These are phyloP conservation scores for Halyomorpha halys DNA, from an alignment of 1,140 invertebrate species.

Conservation along the genomic window DNA sequence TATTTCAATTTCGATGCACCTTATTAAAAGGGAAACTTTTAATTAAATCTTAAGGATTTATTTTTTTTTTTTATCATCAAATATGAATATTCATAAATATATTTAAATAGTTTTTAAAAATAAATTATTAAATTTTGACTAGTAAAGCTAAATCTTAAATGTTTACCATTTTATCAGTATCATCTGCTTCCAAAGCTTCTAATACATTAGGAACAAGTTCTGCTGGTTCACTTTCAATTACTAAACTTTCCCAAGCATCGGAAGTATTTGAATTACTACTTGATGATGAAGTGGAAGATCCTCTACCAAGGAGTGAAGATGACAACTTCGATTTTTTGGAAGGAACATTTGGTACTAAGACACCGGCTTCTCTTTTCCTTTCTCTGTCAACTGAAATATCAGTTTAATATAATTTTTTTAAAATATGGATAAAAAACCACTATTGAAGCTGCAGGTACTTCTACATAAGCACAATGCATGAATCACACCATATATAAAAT, in stretches of 20 bases:
- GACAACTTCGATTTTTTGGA: slow-evolving; percentile 40
- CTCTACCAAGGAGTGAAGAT: background rate
- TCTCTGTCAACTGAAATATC: slow-evolving; percentile 35
- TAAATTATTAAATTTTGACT: too few relatives aligned
- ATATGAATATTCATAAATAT: too few relatives aligned
- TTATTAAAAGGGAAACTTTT: too few relatives aligned
- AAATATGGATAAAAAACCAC: too few relatives aligned
- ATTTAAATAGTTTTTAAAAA: too few relatives aligned
- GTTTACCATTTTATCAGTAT: slow-evolving; percentile 50
- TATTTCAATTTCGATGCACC: too few relatives aligned
- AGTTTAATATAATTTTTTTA: background rate
- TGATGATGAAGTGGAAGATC: slow-evolving; percentile 22
- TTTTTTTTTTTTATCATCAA: too few relatives aligned
- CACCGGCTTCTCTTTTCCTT: slow-evolving; percentile 43
- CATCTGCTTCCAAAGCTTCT: slow-evolving; percentile 46
- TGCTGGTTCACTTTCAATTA: slow-evolving; percentile 47
- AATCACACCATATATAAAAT: too few relatives aligned
- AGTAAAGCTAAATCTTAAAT: background rate
- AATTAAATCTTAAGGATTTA: too few relatives aligned
- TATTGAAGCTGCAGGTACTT: too few relatives aligned
- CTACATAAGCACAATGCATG: too few relatives aligned
- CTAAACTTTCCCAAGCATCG: slow-evolving; percentile 47
- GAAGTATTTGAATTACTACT: slow-evolving; percentile 29
- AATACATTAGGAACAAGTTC: slow-evolving; percentile 49
- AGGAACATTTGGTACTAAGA: slow-evolving; percentile 35